Base-by-base conservation (phyloP, 2,113 vertebrate genomes). In the Aegithalos caudatus region DNA sequence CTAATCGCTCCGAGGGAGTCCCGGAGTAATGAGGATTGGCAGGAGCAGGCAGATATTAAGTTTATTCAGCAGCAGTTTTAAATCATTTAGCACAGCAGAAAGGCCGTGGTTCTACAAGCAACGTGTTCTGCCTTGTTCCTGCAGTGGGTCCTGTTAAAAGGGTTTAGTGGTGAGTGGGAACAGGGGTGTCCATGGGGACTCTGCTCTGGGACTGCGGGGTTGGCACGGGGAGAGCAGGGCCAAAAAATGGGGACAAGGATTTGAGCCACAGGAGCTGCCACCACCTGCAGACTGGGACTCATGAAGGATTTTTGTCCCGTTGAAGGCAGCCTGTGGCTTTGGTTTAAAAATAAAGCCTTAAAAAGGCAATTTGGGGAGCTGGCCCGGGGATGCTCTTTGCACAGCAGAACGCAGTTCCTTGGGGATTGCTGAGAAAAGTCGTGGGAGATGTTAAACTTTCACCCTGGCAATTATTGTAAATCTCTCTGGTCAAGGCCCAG, bases 181-280 rank as follows among this genome's bases (percentile, higher is more conserved):
- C 0, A 2, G 40, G 9, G 80, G 24, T 23, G 38, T 8, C 27
- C 1, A 2, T 1, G 3, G 13, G n/a, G 42, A 18, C 18, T 22
- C 42, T 10, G 6, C 0, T 22, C 42, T 10, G 6, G 0, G 0
- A n/a, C 48, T 6, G 0, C 8, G 24, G 31, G 6, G n/a, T 7
- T 10, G 51, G 78, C 42, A 65, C 24, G 47, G 60, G 31, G 53
- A 29, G 23, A 67, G 48, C 17, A 3, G 12, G 6, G 24, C 21
- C 53, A 35, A 57, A 69, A 76, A 47, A 3, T 0, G 6, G 40
- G 48, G 42, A 16, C 5, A 3, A 56, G 33, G 33, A 21, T 45
- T n/a, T 11, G 21, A 66, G 29, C 20, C 3, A 5, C 48, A 91
- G 86, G 67, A 87, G 50, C 61, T 58, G 38, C 51, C 81, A 45